phyloP scores from a whole-genome alignment of 2,888 invertebrate species.

The Dynastes maya region DNA sequence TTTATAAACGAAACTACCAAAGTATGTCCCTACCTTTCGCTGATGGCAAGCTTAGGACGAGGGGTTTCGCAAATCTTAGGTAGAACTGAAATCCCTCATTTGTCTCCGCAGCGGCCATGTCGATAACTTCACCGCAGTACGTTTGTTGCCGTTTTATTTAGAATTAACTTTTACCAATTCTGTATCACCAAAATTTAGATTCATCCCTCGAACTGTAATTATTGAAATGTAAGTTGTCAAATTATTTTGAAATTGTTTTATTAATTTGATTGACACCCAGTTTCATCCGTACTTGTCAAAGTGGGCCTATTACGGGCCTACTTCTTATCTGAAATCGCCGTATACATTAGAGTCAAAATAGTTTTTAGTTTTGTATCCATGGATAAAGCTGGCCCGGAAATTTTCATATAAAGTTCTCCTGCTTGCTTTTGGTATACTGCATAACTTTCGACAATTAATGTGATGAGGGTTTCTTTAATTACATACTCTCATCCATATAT shows the following conservation, averaged over 20 bases:
- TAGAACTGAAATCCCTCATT: slow-evolving; percentile 68
- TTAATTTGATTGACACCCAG: slow-evolving; percentile 47
- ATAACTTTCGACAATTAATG: too few species aligned
- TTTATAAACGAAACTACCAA: not conserved
- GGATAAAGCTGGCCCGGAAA: too few species aligned
- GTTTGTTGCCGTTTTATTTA: slow-evolving; percentile 31
- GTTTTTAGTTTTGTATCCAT: too few species aligned
- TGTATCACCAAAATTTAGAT: slow-evolving; percentile 55
- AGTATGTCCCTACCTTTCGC: slow-evolving; percentile 65
- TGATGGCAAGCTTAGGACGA: slow-evolving; percentile 67
- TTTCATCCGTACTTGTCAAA: slow-evolving; percentile 36
- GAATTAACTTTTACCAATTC: slow-evolving; percentile 45
- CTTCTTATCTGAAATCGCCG: not conserved
- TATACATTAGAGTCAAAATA: not conserved
- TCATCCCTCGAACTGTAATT: slow-evolving; percentile 52
- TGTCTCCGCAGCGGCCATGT: slow-evolving; percentile 36
- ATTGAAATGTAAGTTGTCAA: slow-evolving; percentile 52
- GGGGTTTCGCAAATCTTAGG: slow-evolving; percentile 68
- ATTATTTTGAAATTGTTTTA: slow-evolving; percentile 53
- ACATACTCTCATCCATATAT: too few species aligned
- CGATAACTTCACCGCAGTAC: slow-evolving; percentile 7
- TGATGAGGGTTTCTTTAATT: too few species aligned
- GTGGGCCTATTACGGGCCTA: slow-evolving; percentile 37
- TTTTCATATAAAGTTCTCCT: too few species aligned
- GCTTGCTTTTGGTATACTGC: too few species aligned